Conservation (phyloP, 2,888 invertebrate genomes). For the Phoronis australis region DNA sequence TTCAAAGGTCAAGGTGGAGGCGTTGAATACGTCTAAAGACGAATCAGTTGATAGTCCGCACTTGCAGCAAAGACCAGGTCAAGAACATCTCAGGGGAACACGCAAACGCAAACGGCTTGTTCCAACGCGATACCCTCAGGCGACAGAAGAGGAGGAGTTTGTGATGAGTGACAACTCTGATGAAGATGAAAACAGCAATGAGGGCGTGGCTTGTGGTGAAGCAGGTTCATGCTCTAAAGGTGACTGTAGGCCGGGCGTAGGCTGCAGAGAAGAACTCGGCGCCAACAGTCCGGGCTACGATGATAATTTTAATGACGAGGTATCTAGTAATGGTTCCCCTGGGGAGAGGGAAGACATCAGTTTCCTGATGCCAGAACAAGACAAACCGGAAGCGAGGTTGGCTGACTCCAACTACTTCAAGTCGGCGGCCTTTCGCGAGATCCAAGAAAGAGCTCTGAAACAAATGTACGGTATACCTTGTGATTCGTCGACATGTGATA, state of each 20-base stretch:
- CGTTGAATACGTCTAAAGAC: not conserved
- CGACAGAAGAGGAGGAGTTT: conserved; percentile 22
- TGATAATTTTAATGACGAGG: too few species aligned
- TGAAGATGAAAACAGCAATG: conserved; percentile 17
- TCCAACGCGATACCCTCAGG: conserved; percentile 40
- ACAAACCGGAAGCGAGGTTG: not conserved
- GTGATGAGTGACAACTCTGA: conserved; percentile 26
- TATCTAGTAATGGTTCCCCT: not conserved
- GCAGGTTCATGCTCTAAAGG: not conserved
- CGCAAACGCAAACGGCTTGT: conserved; percentile 36
- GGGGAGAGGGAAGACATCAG: not conserved
- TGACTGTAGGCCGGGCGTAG: not conserved
- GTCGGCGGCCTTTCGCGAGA: not conserved
- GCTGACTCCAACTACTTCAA: not conserved
- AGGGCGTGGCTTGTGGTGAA: not conserved
- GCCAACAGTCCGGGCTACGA: too few species aligned
- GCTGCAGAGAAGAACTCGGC: too few species aligned
- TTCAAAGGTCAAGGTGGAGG: conserved; percentile 18
- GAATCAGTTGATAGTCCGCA: not conserved
- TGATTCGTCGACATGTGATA: not conserved
- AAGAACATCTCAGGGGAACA: not conserved
- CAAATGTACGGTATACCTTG: not conserved
- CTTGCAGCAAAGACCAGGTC: too few species aligned
- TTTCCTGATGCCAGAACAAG: not conserved
- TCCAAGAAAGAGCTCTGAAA: not conserved